phyloP scores from a whole-genome alignment of 2,888 invertebrate genomes.

The Sussaba pulchella region DNA sequence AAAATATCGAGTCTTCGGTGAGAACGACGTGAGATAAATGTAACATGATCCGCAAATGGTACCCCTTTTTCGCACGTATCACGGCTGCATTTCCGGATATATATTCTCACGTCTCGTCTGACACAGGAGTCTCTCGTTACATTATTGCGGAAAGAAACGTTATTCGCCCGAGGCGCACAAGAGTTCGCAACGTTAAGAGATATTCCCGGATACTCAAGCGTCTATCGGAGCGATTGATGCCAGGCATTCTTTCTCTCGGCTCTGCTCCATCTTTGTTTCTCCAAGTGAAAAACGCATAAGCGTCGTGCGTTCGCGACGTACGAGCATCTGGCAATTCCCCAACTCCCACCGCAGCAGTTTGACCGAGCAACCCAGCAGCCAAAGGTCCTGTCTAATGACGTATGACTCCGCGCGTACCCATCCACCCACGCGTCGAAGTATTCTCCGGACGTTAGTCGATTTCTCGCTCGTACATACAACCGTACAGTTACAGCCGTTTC shows the following conservation, averaged over 20 bases:
- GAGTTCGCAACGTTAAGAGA: constrained; percentile 18
- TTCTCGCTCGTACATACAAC: constrained; percentile 69
- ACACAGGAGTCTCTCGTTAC: constrained; percentile 22
- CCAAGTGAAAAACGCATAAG: constrained; percentile 7
- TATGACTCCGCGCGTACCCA: constrained; percentile 77
- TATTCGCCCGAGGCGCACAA: constrained; percentile 14
- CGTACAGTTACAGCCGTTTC: constrained; percentile 38
- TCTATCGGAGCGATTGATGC: constrained; percentile 34
- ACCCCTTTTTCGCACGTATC: constrained; percentile 35
- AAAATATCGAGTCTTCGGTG: background rate
- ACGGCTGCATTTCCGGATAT: constrained; percentile 24
- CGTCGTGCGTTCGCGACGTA: constrained; percentile 68
- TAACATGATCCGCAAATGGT: constrained; percentile 34
- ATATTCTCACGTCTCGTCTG: constrained; percentile 47
- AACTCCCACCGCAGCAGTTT: constrained; percentile 77
- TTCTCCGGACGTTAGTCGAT: constrained; percentile 53
- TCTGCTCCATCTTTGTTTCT: constrained; percentile 57
- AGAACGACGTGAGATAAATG: background rate
- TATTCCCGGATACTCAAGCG: constrained; percentile 47
- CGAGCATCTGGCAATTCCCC: constrained; percentile 83
- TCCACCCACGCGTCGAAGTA: constrained; percentile 71
- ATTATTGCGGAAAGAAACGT: constrained; percentile 21
- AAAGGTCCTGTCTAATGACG: constrained; percentile 81
- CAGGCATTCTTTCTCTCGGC: constrained; percentile 2
- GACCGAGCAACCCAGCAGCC: constrained; percentile 70